phyloP scores from a whole-genome alignment of 2,113 vertebrate genomes.

The Seriola dumerili region DNA sequence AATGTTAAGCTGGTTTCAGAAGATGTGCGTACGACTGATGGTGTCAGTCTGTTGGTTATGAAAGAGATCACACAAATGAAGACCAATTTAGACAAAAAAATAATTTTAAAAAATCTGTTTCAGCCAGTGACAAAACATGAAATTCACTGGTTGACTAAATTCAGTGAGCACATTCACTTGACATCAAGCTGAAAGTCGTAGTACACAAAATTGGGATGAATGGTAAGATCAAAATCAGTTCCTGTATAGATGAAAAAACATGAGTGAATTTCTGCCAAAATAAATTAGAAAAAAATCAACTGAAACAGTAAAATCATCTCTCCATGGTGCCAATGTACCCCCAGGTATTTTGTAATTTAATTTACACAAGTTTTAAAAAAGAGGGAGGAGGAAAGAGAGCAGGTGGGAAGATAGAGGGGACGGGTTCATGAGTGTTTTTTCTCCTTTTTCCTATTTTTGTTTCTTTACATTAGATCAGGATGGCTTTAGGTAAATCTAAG shows the following conservation, averaged over 20 bases:
- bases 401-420: slow-evolving; percentile 52
- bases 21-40: slow-evolving; percentile 42
- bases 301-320: slow-evolving; percentile 54
- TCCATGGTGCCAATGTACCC: slow-evolving; percentile 81
- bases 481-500: slow-evolving; percentile 88
- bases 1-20: slow-evolving; percentile 70
- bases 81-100: slow-evolving; percentile 35
- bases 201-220: slow-evolving; percentile 51
- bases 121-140: slow-evolving; percentile 47
- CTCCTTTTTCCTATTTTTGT: slow-evolving; percentile 79
- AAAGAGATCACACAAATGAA: slow-evolving; percentile 44
- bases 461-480: slow-evolving; percentile 87
- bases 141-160: slow-evolving; percentile 49
- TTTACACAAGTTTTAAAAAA: slow-evolving; percentile 82
- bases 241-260: slow-evolving; percentile 55
- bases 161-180: slow-evolving; percentile 69
- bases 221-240: slow-evolving; percentile 42
- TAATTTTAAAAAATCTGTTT: slow-evolving; percentile 7
- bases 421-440: slow-evolving; percentile 75
- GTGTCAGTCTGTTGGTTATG: slow-evolving; percentile 33
- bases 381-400: slow-evolving; percentile 67
- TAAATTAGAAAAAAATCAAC: slow-evolving; percentile 66
- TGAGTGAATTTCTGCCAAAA: slow-evolving; percentile 61
- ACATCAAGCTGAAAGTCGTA: slow-evolving; percentile 62
- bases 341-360: slow-evolving; percentile 69